phyloP scores from a whole-genome alignment of 2,888 invertebrate species.

The Entomobrya proxima region DNA sequence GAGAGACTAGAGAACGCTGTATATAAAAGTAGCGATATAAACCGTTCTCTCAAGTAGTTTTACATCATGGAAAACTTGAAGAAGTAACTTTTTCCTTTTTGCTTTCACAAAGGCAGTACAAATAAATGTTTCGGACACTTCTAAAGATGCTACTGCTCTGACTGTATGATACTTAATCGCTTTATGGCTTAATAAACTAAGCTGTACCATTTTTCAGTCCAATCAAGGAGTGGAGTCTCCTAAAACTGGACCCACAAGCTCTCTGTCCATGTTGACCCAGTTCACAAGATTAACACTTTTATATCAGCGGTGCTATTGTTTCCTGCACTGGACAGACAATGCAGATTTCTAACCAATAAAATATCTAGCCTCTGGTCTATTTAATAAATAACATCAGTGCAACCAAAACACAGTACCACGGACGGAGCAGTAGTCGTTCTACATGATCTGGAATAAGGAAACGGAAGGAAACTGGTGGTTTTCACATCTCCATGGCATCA shows the following conservation, averaged over 20 bases:
- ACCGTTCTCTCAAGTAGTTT: background rate
- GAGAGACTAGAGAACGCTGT: background rate
- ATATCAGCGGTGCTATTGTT: no score
- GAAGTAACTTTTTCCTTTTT: background rate
- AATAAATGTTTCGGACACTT: no score
- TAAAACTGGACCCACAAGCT: no score
- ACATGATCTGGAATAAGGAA: constrained; percentile 15
- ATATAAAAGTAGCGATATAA: background rate
- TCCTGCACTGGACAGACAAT: no score
- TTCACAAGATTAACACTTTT: no score
- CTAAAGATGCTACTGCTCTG: no score
- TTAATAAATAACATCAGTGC: constrained; percentile 25
- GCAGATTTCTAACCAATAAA: background rate
- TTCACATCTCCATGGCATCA: background rate
- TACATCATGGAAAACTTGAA: background rate
- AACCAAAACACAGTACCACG: constrained; percentile 17
- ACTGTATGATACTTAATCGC: no score
- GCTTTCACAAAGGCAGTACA: no score
- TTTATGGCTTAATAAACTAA: no score
- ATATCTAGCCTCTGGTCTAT: background rate
- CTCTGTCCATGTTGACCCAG: no score
- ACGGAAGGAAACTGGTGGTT: constrained; percentile 12
- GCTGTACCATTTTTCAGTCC: no score
- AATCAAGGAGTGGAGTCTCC: no score
- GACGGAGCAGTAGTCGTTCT: constrained; percentile 1